phyloP scores from a whole-genome alignment of 1,140 invertebrate species.

The Spodoptera frugiperda region DNA sequence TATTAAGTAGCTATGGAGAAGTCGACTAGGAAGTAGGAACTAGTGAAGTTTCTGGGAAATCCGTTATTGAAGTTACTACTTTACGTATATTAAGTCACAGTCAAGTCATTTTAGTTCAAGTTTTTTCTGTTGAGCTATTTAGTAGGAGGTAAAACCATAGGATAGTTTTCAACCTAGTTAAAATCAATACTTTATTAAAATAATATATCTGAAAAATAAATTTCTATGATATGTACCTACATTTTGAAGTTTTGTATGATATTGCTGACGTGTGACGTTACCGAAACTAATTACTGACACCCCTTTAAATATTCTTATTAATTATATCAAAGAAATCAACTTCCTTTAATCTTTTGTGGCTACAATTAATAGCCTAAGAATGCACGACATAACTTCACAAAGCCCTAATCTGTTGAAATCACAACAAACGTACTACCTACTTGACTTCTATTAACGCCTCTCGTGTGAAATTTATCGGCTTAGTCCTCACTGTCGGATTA shows the following conservation, averaged over 20 bases:
- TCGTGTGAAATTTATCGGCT: slow-evolving; percentile 70
- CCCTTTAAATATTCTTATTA: too few species aligned
- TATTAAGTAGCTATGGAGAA: background rate
- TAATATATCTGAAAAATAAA: too few species aligned
- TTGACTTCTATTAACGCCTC: slow-evolving; percentile 54
- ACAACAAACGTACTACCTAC: slow-evolving; percentile 16
- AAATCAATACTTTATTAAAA: too few species aligned
- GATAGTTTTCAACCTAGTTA: too few species aligned
- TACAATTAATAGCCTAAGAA: background rate
- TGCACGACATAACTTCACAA: background rate
- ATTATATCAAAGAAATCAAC: background rate
- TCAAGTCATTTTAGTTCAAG: too few species aligned
- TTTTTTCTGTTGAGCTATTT: too few species aligned
- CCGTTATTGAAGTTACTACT: too few species aligned
- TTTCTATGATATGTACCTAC: too few species aligned
- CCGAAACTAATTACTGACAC: background rate
- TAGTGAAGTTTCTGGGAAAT: background rate
- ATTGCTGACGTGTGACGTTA: too few species aligned
- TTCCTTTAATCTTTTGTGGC: background rate
- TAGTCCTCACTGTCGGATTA: slow-evolving; percentile 72
- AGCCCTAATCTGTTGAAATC: background rate
- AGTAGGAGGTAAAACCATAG: background rate
- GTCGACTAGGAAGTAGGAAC: background rate
- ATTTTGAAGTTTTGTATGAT: background rate
- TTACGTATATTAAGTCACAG: too few species aligned